phyloP scores from a whole-genome alignment of 2,797 vertebrate species.

The Propithecus perrieri region DNA sequence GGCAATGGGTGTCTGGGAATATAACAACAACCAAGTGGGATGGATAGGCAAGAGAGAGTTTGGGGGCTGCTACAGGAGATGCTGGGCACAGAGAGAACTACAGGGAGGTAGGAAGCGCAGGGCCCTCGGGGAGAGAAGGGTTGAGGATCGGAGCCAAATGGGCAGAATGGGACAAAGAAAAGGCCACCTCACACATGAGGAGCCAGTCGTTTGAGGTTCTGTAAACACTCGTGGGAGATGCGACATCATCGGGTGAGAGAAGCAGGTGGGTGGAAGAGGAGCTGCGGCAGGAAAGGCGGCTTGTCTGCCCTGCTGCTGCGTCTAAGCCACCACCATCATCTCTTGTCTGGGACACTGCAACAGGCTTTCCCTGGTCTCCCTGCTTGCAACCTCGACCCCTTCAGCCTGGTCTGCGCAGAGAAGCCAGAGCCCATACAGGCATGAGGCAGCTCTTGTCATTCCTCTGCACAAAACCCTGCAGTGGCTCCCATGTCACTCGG shows the following conservation, averaged over 20 bases:
- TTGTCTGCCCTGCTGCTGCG: rapidly evolving
- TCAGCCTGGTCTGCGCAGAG: rapidly evolving
- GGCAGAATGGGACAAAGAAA: not conserved
- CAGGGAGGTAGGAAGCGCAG: not conserved
- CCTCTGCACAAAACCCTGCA: not conserved
- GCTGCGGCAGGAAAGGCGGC: rapidly evolving
- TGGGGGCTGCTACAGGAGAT: no score
- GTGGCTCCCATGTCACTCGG: not conserved
- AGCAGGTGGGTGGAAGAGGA: not conserved
- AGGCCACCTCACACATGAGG: not conserved
- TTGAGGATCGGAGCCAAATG: not conserved
- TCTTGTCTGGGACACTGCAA: no score
- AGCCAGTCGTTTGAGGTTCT: not conserved
- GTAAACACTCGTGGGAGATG: rapidly evolving
- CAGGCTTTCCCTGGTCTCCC: not conserved
- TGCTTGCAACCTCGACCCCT: not conserved
- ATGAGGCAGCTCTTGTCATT: not conserved
- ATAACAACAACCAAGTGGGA: not conserved
- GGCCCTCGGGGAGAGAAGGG: not conserved
- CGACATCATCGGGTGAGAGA: rapidly evolving
- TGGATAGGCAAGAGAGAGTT: not conserved
- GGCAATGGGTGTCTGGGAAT: not conserved
- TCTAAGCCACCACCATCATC: rapidly evolving
- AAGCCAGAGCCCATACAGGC: not conserved
- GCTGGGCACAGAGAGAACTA: no score